Percentiles rank a stretch among this genome's conserved stretches.
These are phyloP conservation scores for Sciurus carolinensis DNA, from an alignment of 2,797 vertebrate species.

Conservation along the genomic window DNA sequence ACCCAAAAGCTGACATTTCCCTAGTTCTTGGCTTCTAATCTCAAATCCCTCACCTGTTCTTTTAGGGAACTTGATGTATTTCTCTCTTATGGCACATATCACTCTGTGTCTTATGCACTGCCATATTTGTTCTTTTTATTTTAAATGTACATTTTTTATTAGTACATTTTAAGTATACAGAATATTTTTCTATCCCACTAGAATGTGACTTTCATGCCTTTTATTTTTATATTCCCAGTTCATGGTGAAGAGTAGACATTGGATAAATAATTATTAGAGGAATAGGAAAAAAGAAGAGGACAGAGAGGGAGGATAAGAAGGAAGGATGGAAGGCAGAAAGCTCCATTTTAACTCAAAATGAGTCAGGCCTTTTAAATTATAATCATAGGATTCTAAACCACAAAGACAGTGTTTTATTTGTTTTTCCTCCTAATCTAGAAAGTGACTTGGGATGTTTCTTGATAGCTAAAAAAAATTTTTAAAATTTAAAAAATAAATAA, in stretches of 20 bases:
- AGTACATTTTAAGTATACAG: no score
- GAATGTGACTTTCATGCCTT: background rate
- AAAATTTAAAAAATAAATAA: background rate
- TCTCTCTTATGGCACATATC: background rate
- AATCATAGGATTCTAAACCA: background rate
- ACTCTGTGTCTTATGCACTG: background rate
- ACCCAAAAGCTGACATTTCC: background rate
- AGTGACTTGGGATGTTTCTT: slow-evolving; percentile 40
- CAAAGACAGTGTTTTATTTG: background rate
- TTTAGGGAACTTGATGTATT: background rate
- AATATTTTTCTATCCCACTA: background rate
- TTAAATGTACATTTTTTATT: no score
- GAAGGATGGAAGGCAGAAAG: background rate
- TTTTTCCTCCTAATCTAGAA: slow-evolving; percentile 18
- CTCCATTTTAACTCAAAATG: background rate
- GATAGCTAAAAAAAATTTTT: background rate
- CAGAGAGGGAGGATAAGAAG: background rate
- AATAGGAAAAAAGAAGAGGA: background rate
- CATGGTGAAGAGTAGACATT: background rate
- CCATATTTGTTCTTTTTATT: no score
- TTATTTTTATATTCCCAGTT: background rate
- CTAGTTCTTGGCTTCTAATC: background rate
- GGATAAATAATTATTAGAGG: background rate
- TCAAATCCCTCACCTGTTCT: background rate
- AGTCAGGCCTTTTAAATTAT: background rate